phyloP scores from a whole-genome alignment of 2,888 invertebrate species.

The Tinea trinotella region DNA sequence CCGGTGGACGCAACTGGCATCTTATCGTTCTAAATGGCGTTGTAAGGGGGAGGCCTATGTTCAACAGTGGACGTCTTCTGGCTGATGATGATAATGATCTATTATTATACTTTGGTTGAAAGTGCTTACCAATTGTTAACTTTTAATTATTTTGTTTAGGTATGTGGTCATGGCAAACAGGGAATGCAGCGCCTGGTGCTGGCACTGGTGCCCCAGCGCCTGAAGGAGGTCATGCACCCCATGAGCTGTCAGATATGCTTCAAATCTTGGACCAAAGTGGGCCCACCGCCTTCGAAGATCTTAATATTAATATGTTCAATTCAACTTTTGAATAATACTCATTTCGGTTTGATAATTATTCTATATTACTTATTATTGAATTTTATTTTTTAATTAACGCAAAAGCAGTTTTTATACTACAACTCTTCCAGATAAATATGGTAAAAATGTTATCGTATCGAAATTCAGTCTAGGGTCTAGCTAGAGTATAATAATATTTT shows the following conservation, averaged over 20 bases:
- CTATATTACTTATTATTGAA: neutral
- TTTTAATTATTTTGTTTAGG: constrained; percentile 57
- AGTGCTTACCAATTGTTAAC: too few species aligned
- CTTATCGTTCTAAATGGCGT: too few species aligned
- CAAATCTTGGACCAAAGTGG: constrained; percentile 92
- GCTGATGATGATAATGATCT: too few species aligned
- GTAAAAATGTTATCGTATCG: neutral
- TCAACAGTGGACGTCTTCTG: too few species aligned
- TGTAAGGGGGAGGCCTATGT: too few species aligned
- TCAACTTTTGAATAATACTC: constrained; percentile 66
- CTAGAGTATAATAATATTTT: too few species aligned
- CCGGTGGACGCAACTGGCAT: too few species aligned
- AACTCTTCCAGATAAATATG: neutral
- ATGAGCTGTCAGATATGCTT: constrained; percentile 91
- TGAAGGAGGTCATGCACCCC: constrained; percentile 68
- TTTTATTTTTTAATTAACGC: neutral
- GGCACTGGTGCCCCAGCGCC: constrained; percentile 33
- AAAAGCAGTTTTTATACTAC: neutral
- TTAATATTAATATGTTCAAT: constrained; percentile 92
- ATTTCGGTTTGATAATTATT: neutral
- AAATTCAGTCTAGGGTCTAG: too few species aligned
- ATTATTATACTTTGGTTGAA: too few species aligned
- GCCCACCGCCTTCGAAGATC: constrained; percentile 88
- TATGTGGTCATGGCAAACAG: constrained; percentile 86
- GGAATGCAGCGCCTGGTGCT: constrained; percentile 46